Conservation (phyloP, 2,888 invertebrate species). For the Allophyes oxyacanthae region DNA sequence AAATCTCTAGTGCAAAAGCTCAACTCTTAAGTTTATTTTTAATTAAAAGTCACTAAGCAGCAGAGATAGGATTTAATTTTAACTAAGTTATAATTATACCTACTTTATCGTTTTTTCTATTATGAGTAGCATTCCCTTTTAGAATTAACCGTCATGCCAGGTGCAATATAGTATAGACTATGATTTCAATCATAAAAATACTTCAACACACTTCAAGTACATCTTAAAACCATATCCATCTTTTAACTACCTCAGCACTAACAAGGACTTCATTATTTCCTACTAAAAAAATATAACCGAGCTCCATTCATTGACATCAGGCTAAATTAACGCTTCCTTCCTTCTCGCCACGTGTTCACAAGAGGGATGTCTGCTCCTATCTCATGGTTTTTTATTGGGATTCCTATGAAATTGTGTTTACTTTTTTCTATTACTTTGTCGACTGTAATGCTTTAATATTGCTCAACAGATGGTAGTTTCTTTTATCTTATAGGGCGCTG, state of each 20-base stretch:
- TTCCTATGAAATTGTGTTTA: slow-evolving; percentile 56
- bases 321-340: slow-evolving; percentile 75
- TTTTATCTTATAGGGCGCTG: slow-evolving; percentile 12
- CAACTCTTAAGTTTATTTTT: too few species aligned
- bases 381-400: slow-evolving; percentile 55
- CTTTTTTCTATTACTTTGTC: slow-evolving; percentile 41
- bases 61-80: too few species aligned
- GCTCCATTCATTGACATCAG: slow-evolving; percentile 64
- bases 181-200: too few species aligned
- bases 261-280: slow-evolving; percentile 37
- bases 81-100: too few species aligned
- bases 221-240: slow-evolving; percentile 1
- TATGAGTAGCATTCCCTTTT: too few species aligned
- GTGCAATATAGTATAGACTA: too few species aligned
- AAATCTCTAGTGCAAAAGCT: too few species aligned
- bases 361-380: slow-evolving; percentile 56
- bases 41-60: too few species aligned
- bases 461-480: slow-evolving; percentile 32
- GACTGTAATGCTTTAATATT: slow-evolving; percentile 35
- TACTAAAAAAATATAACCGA: slow-evolving; percentile 32
- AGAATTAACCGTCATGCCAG: too few species aligned
- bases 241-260: slow-evolving; percentile 21
- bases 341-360: slow-evolving; percentile 69
- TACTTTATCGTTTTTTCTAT: too few species aligned
- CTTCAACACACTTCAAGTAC: too few species aligned